phyloP scores from a whole-genome alignment of 2,113 vertebrate species.

The Dicaeum eximium region DNA sequence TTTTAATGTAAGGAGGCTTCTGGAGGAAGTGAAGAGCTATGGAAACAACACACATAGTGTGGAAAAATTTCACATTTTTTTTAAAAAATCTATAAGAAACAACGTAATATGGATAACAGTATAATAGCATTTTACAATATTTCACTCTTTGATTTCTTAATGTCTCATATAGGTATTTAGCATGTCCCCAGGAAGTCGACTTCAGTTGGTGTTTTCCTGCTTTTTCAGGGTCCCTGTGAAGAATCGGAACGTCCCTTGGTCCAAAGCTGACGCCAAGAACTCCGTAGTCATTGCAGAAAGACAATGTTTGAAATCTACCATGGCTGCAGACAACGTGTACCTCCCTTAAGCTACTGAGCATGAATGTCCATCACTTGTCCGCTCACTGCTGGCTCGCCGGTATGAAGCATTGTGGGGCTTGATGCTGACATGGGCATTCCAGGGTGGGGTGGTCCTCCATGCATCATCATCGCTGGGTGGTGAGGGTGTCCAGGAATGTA shows the following conservation, averaged over 20 bases:
- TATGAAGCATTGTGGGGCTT: slow-evolving; percentile 83
- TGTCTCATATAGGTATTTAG: slow-evolving; percentile 97
- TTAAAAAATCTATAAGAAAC: slow-evolving; percentile 99
- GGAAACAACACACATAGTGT: slow-evolving; percentile 97
- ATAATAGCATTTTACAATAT: slow-evolving; percentile 99
- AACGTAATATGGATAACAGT: slow-evolving; percentile 99
- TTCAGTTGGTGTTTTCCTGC: slow-evolving; percentile 83
- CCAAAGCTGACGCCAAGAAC: slow-evolving; percentile 85
- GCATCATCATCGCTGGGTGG: slow-evolving; percentile 86
- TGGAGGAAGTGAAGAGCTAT: slow-evolving; percentile 90
- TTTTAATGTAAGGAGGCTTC: slow-evolving; percentile 87
- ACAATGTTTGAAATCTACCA: slow-evolving; percentile 81
- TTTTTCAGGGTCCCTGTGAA: slow-evolving; percentile 87
- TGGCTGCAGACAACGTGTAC: slow-evolving; percentile 75
- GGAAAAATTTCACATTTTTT: slow-evolving; percentile 99
- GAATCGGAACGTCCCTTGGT: slow-evolving; percentile 87
- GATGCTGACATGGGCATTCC: slow-evolving; percentile 88
- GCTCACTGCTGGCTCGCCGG: slow-evolving; percentile 81
- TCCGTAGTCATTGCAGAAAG: slow-evolving; percentile 84
- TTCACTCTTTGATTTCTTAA: slow-evolving; percentile 96
- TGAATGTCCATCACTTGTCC: slow-evolving; percentile 89
- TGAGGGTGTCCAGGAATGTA: slow-evolving; percentile 88
- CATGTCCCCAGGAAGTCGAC: slow-evolving; percentile 87
- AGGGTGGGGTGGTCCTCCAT: slow-evolving; percentile 86
- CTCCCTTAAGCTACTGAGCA: slow-evolving; percentile 87